Evolutionary conservation across 2,113 vertebrate genomes (phyloP).

Genomic region (Tursiops truncatus): DNA sequence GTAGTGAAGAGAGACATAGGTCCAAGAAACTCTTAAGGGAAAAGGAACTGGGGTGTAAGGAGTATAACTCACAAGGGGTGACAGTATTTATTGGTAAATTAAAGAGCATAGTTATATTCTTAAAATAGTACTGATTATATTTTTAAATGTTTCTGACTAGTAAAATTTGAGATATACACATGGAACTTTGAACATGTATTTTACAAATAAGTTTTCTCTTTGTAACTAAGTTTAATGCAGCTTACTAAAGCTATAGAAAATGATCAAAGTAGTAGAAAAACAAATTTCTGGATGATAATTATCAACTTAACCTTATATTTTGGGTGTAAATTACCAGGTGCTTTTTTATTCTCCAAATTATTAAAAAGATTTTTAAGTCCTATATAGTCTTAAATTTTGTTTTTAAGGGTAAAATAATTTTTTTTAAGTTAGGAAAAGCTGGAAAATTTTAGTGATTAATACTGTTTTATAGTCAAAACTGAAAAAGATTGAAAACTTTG

Average conservation of each 20-base stretch:
- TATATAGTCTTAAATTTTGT: neutral
- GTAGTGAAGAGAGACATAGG: neutral
- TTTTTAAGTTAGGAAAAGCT: neutral
- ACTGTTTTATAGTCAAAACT: neutral
- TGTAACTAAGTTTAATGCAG: neutral
- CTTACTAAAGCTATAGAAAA: neutral
- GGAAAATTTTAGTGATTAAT: neutral
- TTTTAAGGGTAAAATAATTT: conserved; percentile 11
- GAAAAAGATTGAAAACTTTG: neutral
- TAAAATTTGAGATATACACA: neutral
- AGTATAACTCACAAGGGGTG: neutral
- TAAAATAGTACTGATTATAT: conserved; percentile 10
- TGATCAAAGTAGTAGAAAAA: neutral
- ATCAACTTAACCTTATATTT: neutral
- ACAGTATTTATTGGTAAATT: neutral
- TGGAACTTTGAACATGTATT: neutral
- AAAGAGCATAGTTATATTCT: neutral
- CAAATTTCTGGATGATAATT: conserved; percentile 22
- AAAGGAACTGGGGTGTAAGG: neutral
- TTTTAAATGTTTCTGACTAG: neutral
- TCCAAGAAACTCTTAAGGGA: neutral
- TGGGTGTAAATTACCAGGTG: neutral
- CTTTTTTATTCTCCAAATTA: neutral
- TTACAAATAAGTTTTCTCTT: neutral
- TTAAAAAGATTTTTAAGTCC: neutral